These are phyloP conservation scores for Acrocephalus kingi DNA, from an alignment of 2,113 vertebrate genomes.

Conservation along the genomic window DNA sequence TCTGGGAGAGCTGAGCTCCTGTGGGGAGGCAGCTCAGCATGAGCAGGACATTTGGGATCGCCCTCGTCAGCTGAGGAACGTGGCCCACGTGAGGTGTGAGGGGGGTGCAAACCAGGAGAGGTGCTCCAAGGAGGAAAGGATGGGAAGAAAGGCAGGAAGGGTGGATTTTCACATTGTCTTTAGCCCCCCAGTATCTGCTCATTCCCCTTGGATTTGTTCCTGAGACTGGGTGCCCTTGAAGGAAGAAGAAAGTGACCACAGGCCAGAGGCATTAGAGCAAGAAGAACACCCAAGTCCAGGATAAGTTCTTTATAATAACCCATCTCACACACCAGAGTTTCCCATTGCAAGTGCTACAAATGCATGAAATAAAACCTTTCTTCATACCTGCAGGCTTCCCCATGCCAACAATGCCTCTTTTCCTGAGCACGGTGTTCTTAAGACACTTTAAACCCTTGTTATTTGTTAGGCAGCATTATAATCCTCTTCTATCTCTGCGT, in stretches of 20 bases:
- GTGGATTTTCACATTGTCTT: neutral
- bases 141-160: neutral
- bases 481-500: conserved; percentile 33
- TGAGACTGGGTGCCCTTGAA: neutral
- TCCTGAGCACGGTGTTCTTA: conserved; percentile 24
- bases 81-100: rapidly evolving
- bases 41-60: neutral
- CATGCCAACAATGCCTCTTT: conserved; percentile 33
- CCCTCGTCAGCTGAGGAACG: rapidly evolving
- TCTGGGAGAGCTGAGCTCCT: neutral
- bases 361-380: neutral
- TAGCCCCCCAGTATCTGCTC: neutral
- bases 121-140: neutral
- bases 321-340: neutral
- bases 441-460: conserved; percentile 35
- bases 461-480: conserved; percentile 44
- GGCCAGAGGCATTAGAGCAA: neutral
- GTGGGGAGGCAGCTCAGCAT: neutral
- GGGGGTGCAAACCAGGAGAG: neutral
- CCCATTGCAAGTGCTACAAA: neutral
- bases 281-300: neutral
- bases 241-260: neutral
- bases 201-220: neutral
- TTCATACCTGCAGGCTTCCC: neutral
- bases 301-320: neutral